A percentile compares a stretch with the other conserved stretches of the same genome.
Evolutionary conservation across 2,797 vertebrate genomes (phyloP).

Genomic region (Sternarchorhynchus goeldii): DNA sequence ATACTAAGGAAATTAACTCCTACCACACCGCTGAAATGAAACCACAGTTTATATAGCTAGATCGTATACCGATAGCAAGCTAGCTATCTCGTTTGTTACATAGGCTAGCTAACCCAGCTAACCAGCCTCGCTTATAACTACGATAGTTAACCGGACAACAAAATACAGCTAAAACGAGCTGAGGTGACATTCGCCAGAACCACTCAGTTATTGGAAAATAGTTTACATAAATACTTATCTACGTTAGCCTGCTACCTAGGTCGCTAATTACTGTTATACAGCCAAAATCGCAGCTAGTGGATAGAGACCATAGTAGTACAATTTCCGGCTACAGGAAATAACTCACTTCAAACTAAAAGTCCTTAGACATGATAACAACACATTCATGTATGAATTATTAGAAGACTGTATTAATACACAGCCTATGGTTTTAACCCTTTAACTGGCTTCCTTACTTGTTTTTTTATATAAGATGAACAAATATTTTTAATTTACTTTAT

Average conservation of each 20-base stretch:
- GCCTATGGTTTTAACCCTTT: too few species aligned
- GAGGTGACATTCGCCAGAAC: background rate
- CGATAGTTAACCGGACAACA: too few species aligned
- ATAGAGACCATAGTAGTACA: background rate
- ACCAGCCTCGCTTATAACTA: too few species aligned
- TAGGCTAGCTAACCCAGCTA: too few species aligned
- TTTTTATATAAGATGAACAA: too few species aligned
- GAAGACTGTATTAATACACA: too few species aligned
- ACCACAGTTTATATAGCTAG: background rate
- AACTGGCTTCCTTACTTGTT: too few species aligned
- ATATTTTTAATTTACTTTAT: too few species aligned
- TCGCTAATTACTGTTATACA: too few species aligned
- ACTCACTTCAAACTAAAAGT: constrained; percentile 30
- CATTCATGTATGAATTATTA: too few species aligned
- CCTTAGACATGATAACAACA: background rate
- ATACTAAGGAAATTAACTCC: background rate
- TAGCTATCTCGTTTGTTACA: background rate
- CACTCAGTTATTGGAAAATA: background rate
- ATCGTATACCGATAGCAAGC: too few species aligned
- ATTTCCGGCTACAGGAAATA: constrained; percentile 11
- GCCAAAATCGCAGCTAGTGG: too few species aligned
- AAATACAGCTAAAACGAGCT: background rate
- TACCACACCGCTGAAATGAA: background rate
- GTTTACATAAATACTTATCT: background rate
- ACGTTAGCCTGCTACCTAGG: background rate